phyloP scores from a whole-genome alignment of 1,140 invertebrate species.

The Amyelois transitella region DNA sequence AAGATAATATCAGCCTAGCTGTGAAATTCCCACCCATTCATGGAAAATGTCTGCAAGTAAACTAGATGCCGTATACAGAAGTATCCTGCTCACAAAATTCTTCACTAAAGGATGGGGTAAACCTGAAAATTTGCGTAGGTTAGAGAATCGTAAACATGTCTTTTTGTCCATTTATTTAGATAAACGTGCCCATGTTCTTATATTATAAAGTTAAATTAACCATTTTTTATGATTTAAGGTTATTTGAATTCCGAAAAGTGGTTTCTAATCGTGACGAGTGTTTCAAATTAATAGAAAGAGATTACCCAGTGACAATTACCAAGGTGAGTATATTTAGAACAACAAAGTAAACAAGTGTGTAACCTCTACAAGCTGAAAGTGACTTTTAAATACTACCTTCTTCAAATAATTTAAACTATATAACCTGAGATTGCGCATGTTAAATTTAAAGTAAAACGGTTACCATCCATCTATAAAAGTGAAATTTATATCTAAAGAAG shows the following conservation, averaged over 20 bases:
- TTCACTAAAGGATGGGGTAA: constrained; percentile 98
- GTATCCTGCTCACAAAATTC: constrained; percentile 92
- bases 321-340: constrained; percentile 79
- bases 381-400: no score
- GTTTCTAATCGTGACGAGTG: constrained; percentile 89
- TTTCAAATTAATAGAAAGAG: constrained; percentile 84
- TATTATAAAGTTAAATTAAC: no score
- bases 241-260: constrained; percentile 93
- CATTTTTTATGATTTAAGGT: constrained; percentile 73
- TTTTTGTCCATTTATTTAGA: not conserved
- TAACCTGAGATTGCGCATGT: no score
- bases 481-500: no score
- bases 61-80: constrained; percentile 92
- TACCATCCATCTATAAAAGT: no score
- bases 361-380: no score
- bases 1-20: constrained; percentile 9
- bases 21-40: constrained; percentile 21
- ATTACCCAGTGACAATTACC: constrained; percentile 92
- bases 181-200: no score
- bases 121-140: constrained; percentile 93
- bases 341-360: not conserved
- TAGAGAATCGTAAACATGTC: constrained; percentile 21
- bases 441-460: no score
- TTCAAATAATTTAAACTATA: no score
- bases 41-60: constrained; percentile 82